Evolutionary conservation across 2,888 invertebrate species (phyloP), one percentile per base, ranked within the genome.

Genomic region (Lasioglossum oenotherae): DNA sequence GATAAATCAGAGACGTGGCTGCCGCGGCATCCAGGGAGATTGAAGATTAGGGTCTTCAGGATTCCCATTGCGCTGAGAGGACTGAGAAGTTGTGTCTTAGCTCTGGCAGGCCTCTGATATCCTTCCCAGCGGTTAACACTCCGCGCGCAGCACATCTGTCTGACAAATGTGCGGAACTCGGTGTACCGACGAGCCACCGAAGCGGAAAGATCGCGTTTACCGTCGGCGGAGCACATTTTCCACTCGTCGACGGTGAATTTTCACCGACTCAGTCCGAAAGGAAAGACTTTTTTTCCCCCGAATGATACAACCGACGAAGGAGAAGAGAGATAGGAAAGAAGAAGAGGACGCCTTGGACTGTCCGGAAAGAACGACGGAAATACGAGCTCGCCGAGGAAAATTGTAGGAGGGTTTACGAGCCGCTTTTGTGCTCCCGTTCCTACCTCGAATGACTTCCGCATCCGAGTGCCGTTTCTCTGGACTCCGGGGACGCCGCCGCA

Each of bases 371-470:
- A 86, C 60, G 78, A 71, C 74, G 74, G 86, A 78, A 87, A 85
- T 74, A 69, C 80, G 74, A 80, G 77, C 82, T 84, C 78, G 72
- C 72, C 35, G 78, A 57, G 80, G 83, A 89, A 86, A 91, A 91
- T 90, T 87, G 78, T 86, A 72, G 80, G 76, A 64, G 76, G 60
- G 84, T 90, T 86, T 82, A 80, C 80, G 84, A 69, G 84, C 71
- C 31, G 71, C 84, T 89, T 86, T 89, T 88, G 91, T 86, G 82
- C 82, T 81, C 74, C 38, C 53, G 72, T 71, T 75, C 80, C 81
- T 60, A 74, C 74, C 73, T 73, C 69, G 78, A 88, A 88, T 67
- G 88, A 88, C 87, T 91, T 91, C 89, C 89, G 89, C 53, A 86
- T 87, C 87, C 91, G 84, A 83, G 74, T 81, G 78, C 78, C 82